These are phyloP conservation scores for Tanytarsus gracilentus DNA, from an alignment of 2,888 invertebrate genomes.

Conservation along the genomic window DNA sequence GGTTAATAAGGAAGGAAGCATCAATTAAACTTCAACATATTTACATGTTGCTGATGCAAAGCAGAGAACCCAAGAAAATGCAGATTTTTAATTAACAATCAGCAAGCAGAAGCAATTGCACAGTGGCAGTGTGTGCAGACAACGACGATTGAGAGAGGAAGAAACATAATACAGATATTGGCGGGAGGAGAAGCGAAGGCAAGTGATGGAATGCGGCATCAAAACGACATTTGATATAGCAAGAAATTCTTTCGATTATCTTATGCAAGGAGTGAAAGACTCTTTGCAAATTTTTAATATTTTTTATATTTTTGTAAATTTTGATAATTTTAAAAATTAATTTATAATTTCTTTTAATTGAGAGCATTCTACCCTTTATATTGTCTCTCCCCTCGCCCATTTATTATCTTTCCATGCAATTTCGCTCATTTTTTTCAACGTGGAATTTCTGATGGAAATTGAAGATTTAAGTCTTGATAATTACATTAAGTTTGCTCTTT, in stretches of 20 bases:
- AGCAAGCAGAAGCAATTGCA: neutral
- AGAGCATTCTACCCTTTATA: too few relatives aligned
- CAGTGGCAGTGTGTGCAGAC: neutral
- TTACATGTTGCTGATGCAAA: neutral
- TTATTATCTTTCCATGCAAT: too few relatives aligned
- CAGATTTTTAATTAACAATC: conserved; percentile 24
- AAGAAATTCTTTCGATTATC: neutral
- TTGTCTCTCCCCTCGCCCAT: too few relatives aligned
- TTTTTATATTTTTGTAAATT: too few relatives aligned
- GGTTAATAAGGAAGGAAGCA: conserved; percentile 27
- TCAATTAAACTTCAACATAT: conserved; percentile 7
- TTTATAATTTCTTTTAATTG: too few relatives aligned
- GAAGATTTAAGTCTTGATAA: too few relatives aligned
- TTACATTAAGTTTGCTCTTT: too few relatives aligned
- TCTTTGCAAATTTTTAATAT: too few relatives aligned
- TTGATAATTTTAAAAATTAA: too few relatives aligned
- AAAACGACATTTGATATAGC: conserved; percentile 25
- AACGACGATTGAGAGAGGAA: neutral
- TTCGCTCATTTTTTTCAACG: too few relatives aligned
- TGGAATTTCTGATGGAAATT: too few relatives aligned
- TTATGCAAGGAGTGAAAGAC: too few relatives aligned
- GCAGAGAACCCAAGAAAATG: neutral
- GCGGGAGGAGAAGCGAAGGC: neutral
- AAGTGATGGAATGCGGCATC: conserved; percentile 14
- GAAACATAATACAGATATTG: conserved; percentile 11